A percentile compares a stretch with the other conserved stretches of the same genome.
phyloP scores from a whole-genome alignment of 2,797 vertebrate genomes.

The Tympanoctomys barrerae region DNA sequence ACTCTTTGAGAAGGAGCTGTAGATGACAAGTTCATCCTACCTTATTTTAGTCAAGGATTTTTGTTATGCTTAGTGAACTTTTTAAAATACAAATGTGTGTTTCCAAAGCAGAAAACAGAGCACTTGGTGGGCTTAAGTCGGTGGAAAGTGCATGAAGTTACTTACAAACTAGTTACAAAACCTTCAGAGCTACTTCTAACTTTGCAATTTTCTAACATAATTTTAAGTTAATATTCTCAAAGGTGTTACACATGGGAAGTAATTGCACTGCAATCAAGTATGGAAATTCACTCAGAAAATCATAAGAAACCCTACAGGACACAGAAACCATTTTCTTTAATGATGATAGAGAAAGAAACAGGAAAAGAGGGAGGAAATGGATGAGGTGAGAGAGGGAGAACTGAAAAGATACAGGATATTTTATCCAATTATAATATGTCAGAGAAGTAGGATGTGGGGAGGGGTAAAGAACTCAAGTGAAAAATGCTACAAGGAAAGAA shows the following conservation, averaged over 20 bases:
- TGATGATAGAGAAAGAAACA: no score
- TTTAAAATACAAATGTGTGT: neutral
- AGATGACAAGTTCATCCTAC: neutral
- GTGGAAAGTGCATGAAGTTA: no score
- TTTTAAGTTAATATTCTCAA: neutral
- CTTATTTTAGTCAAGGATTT: neutral
- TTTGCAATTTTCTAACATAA: neutral
- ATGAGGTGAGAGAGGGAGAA: no score
- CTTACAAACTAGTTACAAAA: neutral
- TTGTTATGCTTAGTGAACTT: neutral
- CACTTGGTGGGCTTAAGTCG: no score
- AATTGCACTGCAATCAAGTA: neutral
- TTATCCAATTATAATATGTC: no score
- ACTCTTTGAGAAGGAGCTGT: neutral
- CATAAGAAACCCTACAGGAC: neutral
- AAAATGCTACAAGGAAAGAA: neutral
- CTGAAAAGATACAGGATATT: no score
- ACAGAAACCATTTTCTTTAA: neutral
- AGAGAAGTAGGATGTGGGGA: no score
- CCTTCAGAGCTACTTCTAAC: no score
- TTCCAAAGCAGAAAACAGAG: neutral
- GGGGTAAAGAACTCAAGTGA: neutral
- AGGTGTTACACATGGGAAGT: neutral
- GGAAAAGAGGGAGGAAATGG: neutral
- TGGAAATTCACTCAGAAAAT: neutral